Evolutionary conservation across 2,888 invertebrate species (phyloP), one percentile per base, ranked within the genome.

Genomic region (Andrena marginata): DNA sequence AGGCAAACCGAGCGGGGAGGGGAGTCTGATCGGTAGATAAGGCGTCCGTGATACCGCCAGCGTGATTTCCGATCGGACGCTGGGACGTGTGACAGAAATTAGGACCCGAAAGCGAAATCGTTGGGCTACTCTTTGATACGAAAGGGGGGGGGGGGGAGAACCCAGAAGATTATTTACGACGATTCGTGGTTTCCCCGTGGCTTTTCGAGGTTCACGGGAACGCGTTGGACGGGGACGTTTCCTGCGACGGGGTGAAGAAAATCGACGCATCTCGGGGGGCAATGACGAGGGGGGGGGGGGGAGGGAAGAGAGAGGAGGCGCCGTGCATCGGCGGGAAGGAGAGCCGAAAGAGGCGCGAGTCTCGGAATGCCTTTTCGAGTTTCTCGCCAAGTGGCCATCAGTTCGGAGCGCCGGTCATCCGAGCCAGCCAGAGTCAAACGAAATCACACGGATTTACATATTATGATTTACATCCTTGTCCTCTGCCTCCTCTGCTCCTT

Each of bases 381-480:
- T 91, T 90, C 91, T 90, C 89, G 89, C 89, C 89, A 87, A 90
- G 89, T 89, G 88, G 89, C 90, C 90, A 88, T 90, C 89, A 89
- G 88, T 91, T 88, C 86, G 87, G 89, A 90, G 89, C 89, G 89
- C 88, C 90, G 87, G 85, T 86, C 88, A 84, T 85, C 80, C 84
- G 84, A 86, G 86, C 85, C 85, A 89, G 87, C 89, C 87, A 86
- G 89, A 92, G 90, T 88, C 92, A 90, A 92, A 93, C 93, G 90
- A 91, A 92, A 92, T 93, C 93, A 92, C 92, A 91, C 89, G 89
- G 90, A 93, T 93, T 93, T 93, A 93, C 93, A 93, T 93, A 93
- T 93, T 93, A 93, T 93, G 93, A 93, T 93, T 93, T 93, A 93
- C 93, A 92, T 92, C 93, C 93, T 92, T 92, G 93, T 92, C 92